Evolutionary conservation across 2,888 invertebrate genomes (phyloP), one percentile per base, ranked within the genome.

Genomic region (Watsonalla cultraria): DNA sequence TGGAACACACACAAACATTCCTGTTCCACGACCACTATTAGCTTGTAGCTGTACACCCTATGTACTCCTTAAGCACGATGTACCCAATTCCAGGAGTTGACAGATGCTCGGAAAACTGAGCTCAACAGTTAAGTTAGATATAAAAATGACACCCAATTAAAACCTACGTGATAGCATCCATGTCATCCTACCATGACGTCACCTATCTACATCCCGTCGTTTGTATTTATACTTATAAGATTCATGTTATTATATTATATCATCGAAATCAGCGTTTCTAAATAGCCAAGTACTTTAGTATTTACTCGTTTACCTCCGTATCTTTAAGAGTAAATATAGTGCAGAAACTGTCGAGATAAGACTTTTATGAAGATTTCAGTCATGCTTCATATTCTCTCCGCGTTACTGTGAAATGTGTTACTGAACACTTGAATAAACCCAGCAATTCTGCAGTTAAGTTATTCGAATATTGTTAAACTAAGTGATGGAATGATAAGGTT

Each of bases 241-340:
- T 24, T 24, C 24, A 24, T 24, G 24, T 24, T 24, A 4, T 24
- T 24, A 4, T 24, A 24, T 24, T 24, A 24, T 24, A 24, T 37
- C 37, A 39, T 37, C 37, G 15, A 37, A 48, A 48, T 33, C 35
- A 34, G 47, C 37, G 48, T 57, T 55, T 62, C 56, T 53, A 61
- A 64, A 65, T 63, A 66, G 52, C 54, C 47, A 53, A 55, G 58
- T 51, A 59, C 51, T 59, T 59, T 59, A 24, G 24, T 24, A 58
- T 66, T 66, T 59, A 51, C 53, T 47, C 46, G 34, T 51, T 42
- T 53, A 52, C 39, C 46, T 54, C 39, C 57, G 59, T 73, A 66
- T 76, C 78, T 70, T 63, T 60, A 59, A 72, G 65, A 66, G 72
- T 69, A 78, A 78, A 79, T 76, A 74, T 56, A 64, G 58, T 53